Base-by-base conservation (phyloP, 1,140 invertebrate species). In the Macrobrachium rosenbergii region DNA sequence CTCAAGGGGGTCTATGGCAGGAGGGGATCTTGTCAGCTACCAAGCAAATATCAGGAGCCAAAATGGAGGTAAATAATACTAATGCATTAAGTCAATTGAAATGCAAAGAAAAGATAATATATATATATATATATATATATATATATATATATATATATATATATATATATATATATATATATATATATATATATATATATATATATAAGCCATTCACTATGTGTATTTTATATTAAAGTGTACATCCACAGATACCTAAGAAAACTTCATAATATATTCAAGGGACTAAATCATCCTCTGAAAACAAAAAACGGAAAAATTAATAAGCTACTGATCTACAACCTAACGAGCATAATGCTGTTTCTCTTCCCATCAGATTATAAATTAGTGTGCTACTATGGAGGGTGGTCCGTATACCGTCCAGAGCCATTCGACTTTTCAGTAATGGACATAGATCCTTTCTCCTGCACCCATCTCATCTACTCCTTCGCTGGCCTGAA, bases 401-500 rank as follows among this genome's bases (percentile, higher is more conserved):
- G 95, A 90, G 94, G 94, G 0, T 94, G 93, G 92, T 93, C 95
- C 1, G 93, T 93, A 7, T 94, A 96, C 90, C 92, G 95, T 17
- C 93, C 93, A 43, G 94, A 94, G 58, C 95, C 95, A 0, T 93
- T 95, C 77, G 93, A 94, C 2, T 95, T 96, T 90, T 93, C 93
- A 12, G 93, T 91, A 0, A 88, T 89, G 3, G 93, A 95, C 82
- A 92, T 97, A 10, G 94, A 96, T 63, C 94, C 95, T 0, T 92
- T 92, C 88, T 93, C 94, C 59, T 97, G 96, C 92, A 96, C 96
- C 8, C 96, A 97, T 91, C 91, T 97, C 12, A 94, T 97, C 81
- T 97, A 97, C 90, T 94, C 95, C 12, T 96, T 95, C 89, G 95
- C 96, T 2, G 94, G 94, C 14, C 89, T 96, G 89, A 94, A 96